Base-by-base conservation (phyloP, 2,888 invertebrate genomes). In the Trissoscelio sp. region DNA sequence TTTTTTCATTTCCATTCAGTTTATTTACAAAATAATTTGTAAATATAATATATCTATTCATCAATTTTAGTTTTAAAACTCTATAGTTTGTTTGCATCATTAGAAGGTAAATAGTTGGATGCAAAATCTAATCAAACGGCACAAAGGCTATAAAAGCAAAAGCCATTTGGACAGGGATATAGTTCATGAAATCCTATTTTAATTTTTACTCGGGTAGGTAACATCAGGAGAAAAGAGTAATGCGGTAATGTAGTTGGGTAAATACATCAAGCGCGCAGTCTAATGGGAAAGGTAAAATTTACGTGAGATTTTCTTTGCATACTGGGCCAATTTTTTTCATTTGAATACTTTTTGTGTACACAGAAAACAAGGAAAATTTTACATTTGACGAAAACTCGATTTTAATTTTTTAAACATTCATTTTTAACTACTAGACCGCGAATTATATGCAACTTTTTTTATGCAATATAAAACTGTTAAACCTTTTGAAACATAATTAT, bases 201-300 rank as follows among this genome's bases (percentile, higher is more conserved):
- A 64, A 66, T 67, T 60, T 77, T 55, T 51, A 64, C 34, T 48
- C 64, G 34, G 1, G 22, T 28, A 48, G 28, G n/a, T 44, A 69
- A 44, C 48, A 37, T 42, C 18, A 24, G 5, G 18, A 44, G 28
- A 48, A 51, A 62, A 51, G n/a, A 42, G 39, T 69, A 60, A 53
- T 53, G 44, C 57, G 51, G 31, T 22, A 69, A 48, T 18, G 62
- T 18, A 72, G 75, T 66, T 67, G 28, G 58, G 48, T 55, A 77
- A 81, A 77, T 72, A 77, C 66, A 62, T 69, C 66, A 74, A 74
- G 66, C 55, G 42, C 55, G 62, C 46, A 46, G 72, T 72, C 62
- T 77, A 78, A 69, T 73, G 73, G 62, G 22, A 51, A 64, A 69
- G 62, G 53, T 62, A 69, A 78, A 81, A 81, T 78, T 60, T 64